These are phyloP conservation scores for Leptura quadrifasciata DNA, from an alignment of 2,888 invertebrate genomes.

Conservation along the genomic window DNA sequence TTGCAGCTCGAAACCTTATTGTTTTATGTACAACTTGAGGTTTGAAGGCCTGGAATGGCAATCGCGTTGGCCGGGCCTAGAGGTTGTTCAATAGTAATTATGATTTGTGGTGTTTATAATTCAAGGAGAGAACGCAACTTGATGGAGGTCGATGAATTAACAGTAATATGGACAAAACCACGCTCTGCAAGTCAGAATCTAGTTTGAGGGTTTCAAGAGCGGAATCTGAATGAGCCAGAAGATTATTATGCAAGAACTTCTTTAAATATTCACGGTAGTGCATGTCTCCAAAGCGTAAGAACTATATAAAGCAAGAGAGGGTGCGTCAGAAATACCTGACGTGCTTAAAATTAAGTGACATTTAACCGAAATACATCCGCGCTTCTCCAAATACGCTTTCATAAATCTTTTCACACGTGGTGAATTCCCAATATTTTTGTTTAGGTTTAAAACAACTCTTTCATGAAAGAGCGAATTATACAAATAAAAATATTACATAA, in stretches of 20 bases:
- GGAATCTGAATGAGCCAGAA: slow-evolving; percentile 18
- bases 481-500: too few species aligned
- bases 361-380: background rate
- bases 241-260: slow-evolving; percentile 21
- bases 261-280: background rate
- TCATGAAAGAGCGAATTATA: too few species aligned
- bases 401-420: background rate
- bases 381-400: background rate
- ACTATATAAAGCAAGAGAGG: background rate
- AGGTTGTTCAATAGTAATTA: slow-evolving; percentile 39
- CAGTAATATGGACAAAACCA: slow-evolving; percentile 49
- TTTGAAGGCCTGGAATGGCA: slow-evolving; percentile 10
- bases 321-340: slow-evolving; percentile 4
- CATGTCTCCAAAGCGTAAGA: slow-evolving; percentile 3
- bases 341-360: background rate
- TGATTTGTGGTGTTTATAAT: slow-evolving; percentile 47
- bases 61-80: slow-evolving; percentile 18
- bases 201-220: background rate
- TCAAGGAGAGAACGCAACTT: slow-evolving; percentile 31
- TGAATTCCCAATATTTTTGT: background rate
- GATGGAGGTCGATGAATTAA: slow-evolving; percentile 53
- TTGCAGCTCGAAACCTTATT: slow-evolving; percentile 14
- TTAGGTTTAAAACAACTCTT: too few species aligned
- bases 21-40: slow-evolving; percentile 38
- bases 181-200: background rate